Evolutionary conservation across 2,113 vertebrate species (phyloP).

Genomic region (Solea solea): DNA sequence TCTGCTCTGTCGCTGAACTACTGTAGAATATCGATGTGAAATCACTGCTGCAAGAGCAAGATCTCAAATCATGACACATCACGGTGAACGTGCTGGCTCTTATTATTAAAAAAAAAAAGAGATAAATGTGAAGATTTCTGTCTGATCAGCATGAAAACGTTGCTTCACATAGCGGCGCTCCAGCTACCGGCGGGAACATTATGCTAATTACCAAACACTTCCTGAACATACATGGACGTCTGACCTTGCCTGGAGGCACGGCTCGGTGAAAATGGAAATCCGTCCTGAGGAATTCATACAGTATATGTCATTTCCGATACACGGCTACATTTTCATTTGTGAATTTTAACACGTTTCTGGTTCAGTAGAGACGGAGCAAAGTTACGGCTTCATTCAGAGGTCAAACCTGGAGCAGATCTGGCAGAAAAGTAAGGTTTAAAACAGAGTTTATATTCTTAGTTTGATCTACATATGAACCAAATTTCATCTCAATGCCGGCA

Average conservation of each 20-base stretch:
- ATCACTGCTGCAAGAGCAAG: constrained; percentile 14
- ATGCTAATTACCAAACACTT: constrained; percentile 14
- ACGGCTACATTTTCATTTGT: neutral
- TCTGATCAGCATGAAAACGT: constrained; percentile 6
- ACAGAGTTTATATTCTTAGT: too few relatives aligned
- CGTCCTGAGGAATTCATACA: neutral
- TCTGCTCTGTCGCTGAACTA: constrained; percentile 35
- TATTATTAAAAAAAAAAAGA: constrained; percentile 14
- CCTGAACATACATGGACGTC: constrained; percentile 2
- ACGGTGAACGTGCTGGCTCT: constrained; percentile 20
- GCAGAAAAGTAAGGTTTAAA: neutral
- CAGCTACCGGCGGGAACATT: neutral
- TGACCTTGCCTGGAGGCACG: constrained; percentile 10
- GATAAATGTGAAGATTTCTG: constrained; percentile 3
- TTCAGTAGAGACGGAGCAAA: constrained; percentile 6
- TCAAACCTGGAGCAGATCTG: constrained; percentile 4
- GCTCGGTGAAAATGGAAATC: neutral
- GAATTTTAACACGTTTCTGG: neutral
- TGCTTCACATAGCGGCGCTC: neutral
- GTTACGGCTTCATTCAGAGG: constrained; percentile 19
- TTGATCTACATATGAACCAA: too few relatives aligned
- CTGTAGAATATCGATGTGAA: neutral
- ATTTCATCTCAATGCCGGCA: too few relatives aligned
- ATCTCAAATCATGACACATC: constrained; percentile 10
- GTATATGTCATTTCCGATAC: neutral